These are phyloP conservation scores for Lepus europaeus DNA, from an alignment of 2,113 vertebrate genomes.

Conservation along the genomic window DNA sequence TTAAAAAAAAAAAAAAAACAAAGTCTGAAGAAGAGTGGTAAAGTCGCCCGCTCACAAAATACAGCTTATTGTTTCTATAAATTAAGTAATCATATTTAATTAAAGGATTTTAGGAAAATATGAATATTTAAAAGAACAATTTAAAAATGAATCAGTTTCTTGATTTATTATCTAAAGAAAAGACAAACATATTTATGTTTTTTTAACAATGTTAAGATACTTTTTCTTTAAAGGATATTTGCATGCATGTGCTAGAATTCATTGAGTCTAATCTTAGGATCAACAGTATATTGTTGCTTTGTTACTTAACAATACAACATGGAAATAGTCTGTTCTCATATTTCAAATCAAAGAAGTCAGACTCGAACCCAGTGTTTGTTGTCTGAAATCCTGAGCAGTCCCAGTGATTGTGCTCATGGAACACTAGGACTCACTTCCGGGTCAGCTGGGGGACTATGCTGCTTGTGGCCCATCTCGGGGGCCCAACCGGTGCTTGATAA, in stretches of 20 bases:
- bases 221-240: conserved; percentile 56
- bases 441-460: conserved; percentile 57
- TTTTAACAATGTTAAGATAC: conserved; percentile 37
- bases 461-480: conserved; percentile 81
- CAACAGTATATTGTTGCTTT: conserved; percentile 50
- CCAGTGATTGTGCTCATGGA: background rate
- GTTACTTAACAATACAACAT: conserved; percentile 56
- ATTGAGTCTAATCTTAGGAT: conserved; percentile 36
- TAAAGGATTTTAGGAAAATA: conserved; percentile 6
- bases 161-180: conserved; percentile 32
- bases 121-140: conserved; percentile 57
- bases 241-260: conserved; percentile 49
- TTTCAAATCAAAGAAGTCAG: conserved; percentile 58
- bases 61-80: conserved; percentile 16
- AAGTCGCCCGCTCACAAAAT: background rate
- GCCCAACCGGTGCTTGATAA: conserved; percentile 86
- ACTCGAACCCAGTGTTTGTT: conserved; percentile 47
- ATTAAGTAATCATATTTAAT: background rate
- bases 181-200: conserved; percentile 16
- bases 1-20: too few relatives aligned
- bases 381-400: conserved; percentile 38
- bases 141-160: conserved; percentile 5
- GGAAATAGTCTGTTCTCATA: conserved; percentile 41
- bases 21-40: background rate
- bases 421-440: conserved; percentile 44